Evolutionary conservation across 2,797 vertebrate species (phyloP).

Genomic region (Darevskia nairensis): DNA sequence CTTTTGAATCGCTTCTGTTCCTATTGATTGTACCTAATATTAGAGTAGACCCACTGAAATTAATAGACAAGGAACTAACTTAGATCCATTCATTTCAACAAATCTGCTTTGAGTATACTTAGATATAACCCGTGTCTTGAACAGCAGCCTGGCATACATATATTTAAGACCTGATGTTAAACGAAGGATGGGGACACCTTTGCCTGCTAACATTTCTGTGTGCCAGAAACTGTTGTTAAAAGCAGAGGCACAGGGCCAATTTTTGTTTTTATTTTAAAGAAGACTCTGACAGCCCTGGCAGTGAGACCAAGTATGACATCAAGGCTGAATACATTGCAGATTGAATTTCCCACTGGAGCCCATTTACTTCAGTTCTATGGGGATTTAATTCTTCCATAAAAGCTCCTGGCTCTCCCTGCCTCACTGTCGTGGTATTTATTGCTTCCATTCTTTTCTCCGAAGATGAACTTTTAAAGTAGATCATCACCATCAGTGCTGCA

Average conservation of each 20-base stretch:
- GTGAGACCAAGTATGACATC: neutral
- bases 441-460: neutral
- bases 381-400: conserved; percentile 48
- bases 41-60: too few species aligned
- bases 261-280: neutral
- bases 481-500: neutral
- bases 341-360: neutral
- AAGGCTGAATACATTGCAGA: neutral
- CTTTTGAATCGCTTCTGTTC: neutral
- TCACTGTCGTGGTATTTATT: conserved; percentile 18
- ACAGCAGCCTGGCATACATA: neutral
- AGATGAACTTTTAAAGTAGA: conserved; percentile 12
- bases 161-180: too few species aligned
- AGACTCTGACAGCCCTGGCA: neutral
- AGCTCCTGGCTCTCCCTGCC: neutral
- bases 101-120: too few species aligned
- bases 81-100: too few species aligned
- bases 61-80: too few species aligned
- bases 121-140: neutral
- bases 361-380: conserved; percentile 26
- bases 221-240: neutral
- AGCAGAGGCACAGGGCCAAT: too few species aligned
- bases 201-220: neutral
- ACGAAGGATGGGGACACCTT: neutral
- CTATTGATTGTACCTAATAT: neutral